Percentiles rank a stretch among this genome's conserved stretches.
Conservation (phyloP, 2,797 vertebrate genomes). For the Spea hammondii region DNA sequence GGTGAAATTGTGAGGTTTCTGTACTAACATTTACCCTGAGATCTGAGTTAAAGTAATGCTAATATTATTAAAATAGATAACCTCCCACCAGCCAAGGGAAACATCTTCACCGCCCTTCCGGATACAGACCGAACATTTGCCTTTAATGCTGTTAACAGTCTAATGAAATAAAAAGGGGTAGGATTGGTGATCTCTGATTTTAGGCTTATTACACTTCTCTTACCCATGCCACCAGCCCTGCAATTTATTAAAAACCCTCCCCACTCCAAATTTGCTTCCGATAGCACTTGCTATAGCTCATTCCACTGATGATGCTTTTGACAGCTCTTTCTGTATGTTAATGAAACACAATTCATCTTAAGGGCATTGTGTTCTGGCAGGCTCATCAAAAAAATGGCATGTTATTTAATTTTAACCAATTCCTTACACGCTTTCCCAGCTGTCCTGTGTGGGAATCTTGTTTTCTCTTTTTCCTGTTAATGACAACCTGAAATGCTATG, state of each 20-base stretch:
- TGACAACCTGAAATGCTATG: no score
- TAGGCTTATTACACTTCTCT: no score
- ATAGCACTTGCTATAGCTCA: constrained; percentile 65
- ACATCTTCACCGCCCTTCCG: no score
- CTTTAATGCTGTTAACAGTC: no score
- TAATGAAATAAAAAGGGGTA: no score
- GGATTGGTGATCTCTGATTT: no score
- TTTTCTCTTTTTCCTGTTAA: neutral
- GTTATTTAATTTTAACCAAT: constrained; percentile 63
- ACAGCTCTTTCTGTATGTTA: constrained; percentile 69
- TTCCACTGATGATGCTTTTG: constrained; percentile 58
- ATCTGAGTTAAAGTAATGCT: no score
- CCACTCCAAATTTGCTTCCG: constrained; percentile 58
- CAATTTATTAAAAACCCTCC: neutral
- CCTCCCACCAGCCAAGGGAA: no score
- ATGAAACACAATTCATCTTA: constrained; percentile 60
- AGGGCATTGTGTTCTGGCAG: constrained; percentile 64
- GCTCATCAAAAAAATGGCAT: constrained; percentile 67
- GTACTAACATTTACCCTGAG: no score
- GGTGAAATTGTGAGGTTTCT: no score
- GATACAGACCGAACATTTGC: no score
- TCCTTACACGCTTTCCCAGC: constrained; percentile 46
- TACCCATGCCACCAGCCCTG: neutral
- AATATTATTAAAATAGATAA: no score
- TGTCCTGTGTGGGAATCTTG: neutral